These are phyloP conservation scores for Apteryx owenii DNA, from an alignment of 2,113 vertebrate genomes.

Conservation along the genomic window DNA sequence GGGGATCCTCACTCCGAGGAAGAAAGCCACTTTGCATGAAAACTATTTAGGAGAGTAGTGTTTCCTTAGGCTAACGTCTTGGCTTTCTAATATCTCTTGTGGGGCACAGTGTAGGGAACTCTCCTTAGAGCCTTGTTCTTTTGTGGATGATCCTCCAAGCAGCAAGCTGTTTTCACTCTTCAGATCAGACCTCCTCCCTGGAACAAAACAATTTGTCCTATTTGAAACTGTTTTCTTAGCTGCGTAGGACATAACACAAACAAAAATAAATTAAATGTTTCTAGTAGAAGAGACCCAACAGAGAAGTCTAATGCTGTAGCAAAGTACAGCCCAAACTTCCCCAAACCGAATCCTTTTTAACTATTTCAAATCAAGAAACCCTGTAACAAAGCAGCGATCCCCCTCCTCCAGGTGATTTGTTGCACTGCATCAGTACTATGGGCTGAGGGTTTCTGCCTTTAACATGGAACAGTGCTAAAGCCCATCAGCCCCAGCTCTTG, in stretches of 20 bases:
- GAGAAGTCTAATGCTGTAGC: conserved; percentile 1
- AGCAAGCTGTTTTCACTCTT: conserved; percentile 42
- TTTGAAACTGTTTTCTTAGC: conserved; percentile 73
- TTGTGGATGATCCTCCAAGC: background rate
- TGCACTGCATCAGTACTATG: background rate
- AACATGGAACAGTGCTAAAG: background rate
- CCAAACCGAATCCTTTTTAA: conserved; percentile 13
- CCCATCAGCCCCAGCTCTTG: rapidly evolving
- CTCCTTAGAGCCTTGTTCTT: conserved; percentile 8
- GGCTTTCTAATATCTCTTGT: background rate
- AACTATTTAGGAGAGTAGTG: background rate
- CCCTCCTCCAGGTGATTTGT: background rate
- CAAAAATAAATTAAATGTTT: conserved; percentile 61
- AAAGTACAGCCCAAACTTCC: background rate
- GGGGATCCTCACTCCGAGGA: background rate
- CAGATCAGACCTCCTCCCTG: conserved; percentile 36
- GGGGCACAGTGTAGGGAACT: conserved; percentile 4
- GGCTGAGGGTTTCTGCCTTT: background rate
- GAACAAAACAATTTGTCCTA: conserved; percentile 64
- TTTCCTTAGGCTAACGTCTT: background rate
- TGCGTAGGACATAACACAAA: conserved; percentile 57
- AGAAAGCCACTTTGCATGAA: background rate
- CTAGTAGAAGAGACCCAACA: conserved; percentile 28
- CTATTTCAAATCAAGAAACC: background rate
- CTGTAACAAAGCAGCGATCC: background rate